Conservation (phyloP, 2,888 invertebrate genomes). For the Heteromyza rotundicornis region DNA sequence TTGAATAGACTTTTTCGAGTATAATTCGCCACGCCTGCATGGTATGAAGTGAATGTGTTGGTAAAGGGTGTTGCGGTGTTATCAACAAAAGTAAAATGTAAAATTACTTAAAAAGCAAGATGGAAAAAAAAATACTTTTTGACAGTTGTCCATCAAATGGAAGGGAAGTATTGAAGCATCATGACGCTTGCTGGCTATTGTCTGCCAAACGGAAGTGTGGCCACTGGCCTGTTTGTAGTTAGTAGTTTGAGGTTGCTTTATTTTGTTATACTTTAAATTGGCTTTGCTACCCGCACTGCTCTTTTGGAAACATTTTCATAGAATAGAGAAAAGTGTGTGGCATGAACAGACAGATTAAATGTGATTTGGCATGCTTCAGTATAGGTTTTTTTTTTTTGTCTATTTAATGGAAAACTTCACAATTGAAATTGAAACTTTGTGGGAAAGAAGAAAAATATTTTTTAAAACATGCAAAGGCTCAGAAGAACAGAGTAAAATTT, state of each 20-base stretch:
- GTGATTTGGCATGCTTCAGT: too few species aligned
- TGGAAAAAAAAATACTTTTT: conserved; percentile 26
- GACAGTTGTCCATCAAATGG: conserved; percentile 32
- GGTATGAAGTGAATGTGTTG: conserved; percentile 13
- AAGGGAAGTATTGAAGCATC: background rate
- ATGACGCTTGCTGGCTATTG: background rate
- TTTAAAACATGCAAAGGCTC: too few species aligned
- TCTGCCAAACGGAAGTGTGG: background rate
- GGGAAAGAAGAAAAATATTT: too few species aligned
- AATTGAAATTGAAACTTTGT: too few species aligned
- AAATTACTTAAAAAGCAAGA: conserved; percentile 28
- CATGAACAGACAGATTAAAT: too few species aligned
- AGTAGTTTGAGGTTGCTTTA: too few species aligned
- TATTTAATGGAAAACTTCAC: too few species aligned
- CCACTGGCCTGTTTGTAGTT: background rate
- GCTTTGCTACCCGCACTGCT: background rate
- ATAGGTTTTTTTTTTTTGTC: too few species aligned
- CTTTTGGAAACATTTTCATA: background rate
- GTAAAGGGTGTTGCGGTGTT: background rate
- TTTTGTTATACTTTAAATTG: too few species aligned
- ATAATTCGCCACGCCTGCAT: conserved; percentile 48
- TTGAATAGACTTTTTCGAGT: background rate
- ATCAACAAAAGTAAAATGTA: background rate
- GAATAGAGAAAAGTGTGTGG: too few species aligned
- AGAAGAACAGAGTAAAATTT: too few species aligned